Base-by-base conservation (phyloP, 2,113 vertebrate species). In the Parus major region DNA sequence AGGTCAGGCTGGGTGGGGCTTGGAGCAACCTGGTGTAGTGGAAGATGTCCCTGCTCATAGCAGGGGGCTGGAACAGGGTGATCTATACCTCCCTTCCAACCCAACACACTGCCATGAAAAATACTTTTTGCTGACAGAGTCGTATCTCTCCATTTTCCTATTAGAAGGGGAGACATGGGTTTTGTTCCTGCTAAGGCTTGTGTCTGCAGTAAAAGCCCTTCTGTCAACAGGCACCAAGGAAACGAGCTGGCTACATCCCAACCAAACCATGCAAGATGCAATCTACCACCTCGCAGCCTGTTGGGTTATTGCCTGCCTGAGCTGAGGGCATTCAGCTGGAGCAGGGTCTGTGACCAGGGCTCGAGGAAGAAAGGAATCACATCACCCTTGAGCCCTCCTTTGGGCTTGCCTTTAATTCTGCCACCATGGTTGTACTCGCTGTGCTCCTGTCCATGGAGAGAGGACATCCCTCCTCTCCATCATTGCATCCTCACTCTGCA, bases 201-300 rank as follows among this genome's bases (percentile, higher is more conserved):
- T 88, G 66, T 95, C 60, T 42, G 77, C 55, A 94, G 85, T 16
- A 28, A 84, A 94, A 96, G 77, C 92, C 69, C 76, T 93, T 83
- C 57, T 91, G 60, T 80, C 91, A 96, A 94, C 87, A 94, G 76
- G 71, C 93, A 91, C 78, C 84, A 71, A 84, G 85, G 93, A 95
- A 86, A 96, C 8, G 0, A 93, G 68, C 60, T 86, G 92, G 94
- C 64, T 66, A 2, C 77, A 87, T 50, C 10, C 28, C 93, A 89
- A 0, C 56, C 50, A 24, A 65, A 50, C 42, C n/a, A 6, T 44
- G 64, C 52, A 50, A 69, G 90, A 81, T 86, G 63, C 52, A 76
- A 66, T 73, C 90, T 35, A 31, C 29, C 70, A 36, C 23, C 82
- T 63, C 28, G 0, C 75, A 88, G 90, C 35, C 49, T 25, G 55